These are phyloP conservation scores for Manacus vitellinus DNA, from an alignment of 2,113 vertebrate genomes.

Conservation along the genomic window DNA sequence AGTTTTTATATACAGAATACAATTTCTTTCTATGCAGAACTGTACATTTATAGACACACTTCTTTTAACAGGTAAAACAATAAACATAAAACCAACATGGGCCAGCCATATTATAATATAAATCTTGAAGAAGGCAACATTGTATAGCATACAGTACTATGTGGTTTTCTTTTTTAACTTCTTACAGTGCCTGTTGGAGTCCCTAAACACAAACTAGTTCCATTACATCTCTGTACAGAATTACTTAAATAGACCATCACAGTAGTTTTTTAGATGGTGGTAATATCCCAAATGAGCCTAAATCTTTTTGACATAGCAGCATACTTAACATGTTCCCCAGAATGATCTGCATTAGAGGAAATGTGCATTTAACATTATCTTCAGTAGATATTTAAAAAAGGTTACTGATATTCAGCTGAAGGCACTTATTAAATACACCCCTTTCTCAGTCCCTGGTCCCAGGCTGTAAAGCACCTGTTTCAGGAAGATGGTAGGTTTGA, in stretches of 20 bases:
- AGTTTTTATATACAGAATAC: conserved; percentile 76
- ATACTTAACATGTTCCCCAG: conserved; percentile 38
- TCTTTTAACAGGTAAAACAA: conserved; percentile 67
- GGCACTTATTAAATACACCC: conserved; percentile 70
- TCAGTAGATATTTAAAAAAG: conserved; percentile 42
- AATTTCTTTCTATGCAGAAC: conserved; percentile 69
- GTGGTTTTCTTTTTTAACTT: background rate
- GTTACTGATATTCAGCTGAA: conserved; percentile 49
- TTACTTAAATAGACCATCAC: conserved; percentile 43
- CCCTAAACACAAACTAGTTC: background rate
- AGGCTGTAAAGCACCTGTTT: conserved; percentile 60
- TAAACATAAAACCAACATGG: conserved; percentile 76
- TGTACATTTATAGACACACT: conserved; percentile 69
- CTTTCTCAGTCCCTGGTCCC: conserved; percentile 59
- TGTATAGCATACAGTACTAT: conserved; percentile 35
- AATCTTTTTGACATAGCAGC: conserved; percentile 63
- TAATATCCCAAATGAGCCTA: background rate
- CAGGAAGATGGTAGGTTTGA: conserved; percentile 19
- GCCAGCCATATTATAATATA: conserved; percentile 80
- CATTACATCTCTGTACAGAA: conserved; percentile 29
- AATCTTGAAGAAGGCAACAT: conserved; percentile 57
- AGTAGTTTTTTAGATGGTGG: conserved; percentile 23
- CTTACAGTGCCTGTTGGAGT: conserved; percentile 25
- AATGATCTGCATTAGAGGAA: conserved; percentile 6
- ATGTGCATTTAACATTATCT: conserved; percentile 33